Base-by-base conservation (phyloP, 2,113 vertebrate species). In the Cephalopholis sonnerati region DNA sequence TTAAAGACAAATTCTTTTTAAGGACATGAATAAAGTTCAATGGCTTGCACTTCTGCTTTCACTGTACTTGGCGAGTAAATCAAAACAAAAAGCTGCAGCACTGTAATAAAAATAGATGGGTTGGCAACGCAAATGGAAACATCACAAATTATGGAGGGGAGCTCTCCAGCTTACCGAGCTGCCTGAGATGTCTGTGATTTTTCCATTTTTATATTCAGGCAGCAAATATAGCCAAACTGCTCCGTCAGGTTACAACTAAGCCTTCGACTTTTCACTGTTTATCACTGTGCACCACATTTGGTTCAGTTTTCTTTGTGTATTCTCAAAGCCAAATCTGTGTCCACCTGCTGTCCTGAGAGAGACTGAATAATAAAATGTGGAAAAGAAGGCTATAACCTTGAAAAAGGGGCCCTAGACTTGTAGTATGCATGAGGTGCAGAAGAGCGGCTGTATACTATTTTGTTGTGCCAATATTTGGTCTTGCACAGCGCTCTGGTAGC, bases 391-490 rank as follows among this genome's bases (percentile, higher is more conserved):
- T 53, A 61, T 29, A 54, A 32, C 17, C 18, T 8, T 63, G 50
- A 53, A 72, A 63, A 55, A 15, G n/a, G 5, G 51, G 1, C 41
- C 44, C 32, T 41, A 1, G n/a, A 39, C 44, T 70, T 41, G 55
- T 4, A 69, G 65, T 63, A 50, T 74, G 64, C 73, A 81, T 73
- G 58, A 72, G 27, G 50, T 75, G n/a, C 68, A 74, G n/a, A 61
- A 51, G 63, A 85, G 74, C 78, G 79, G 71, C 57, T 85, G 88
- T 85, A 32, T 50, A 53, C 68, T 71, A 48, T 71, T 69, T 62
- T 68, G 62, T 67, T 76, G 72, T 84, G 78, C 84, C 83, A 87
- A 53, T 87, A 70, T 86, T 85, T 91, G 80, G 70, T 84, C 29
- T 29, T 84, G 84, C 85, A 86, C 68, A 84, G 72, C 65, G 83